Conservation (phyloP, 2,888 invertebrate species). For the Notocelia uddmanniana region DNA sequence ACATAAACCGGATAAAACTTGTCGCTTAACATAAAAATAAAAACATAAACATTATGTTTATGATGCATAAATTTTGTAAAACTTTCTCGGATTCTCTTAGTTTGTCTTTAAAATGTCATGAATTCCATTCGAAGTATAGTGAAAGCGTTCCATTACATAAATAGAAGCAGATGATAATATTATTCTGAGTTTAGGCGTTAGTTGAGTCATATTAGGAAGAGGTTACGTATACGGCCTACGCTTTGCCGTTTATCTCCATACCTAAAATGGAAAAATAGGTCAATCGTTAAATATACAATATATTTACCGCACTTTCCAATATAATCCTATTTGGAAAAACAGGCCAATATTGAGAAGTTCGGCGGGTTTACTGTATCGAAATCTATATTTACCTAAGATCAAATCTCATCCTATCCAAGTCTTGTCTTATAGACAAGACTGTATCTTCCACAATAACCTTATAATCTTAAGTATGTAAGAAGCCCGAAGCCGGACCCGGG, state of each 20-base stretch:
- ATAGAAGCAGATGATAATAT: slow-evolving; percentile 36
- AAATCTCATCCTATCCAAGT: too few species aligned
- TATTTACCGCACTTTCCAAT: slow-evolving; percentile 24
- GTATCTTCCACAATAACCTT: too few species aligned
- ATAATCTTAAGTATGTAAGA: too few species aligned
- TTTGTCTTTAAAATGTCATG: slow-evolving; percentile 54
- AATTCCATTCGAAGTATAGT: slow-evolving; percentile 57
- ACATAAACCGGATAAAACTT: slow-evolving; percentile 25
- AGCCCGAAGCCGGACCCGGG: too few species aligned
- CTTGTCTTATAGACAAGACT: too few species aligned
- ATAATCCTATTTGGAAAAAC: background rate
- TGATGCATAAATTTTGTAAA: slow-evolving; percentile 34
- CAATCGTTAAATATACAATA: background rate
- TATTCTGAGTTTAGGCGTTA: slow-evolving; percentile 8
- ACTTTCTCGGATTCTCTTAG: slow-evolving; percentile 40
- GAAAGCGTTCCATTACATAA: slow-evolving; percentile 55
- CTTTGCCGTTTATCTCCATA: slow-evolving; percentile 5
- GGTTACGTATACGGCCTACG: slow-evolving; percentile 22
- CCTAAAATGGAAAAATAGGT: slow-evolving; percentile 24
- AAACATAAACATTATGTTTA: slow-evolving; percentile 38
- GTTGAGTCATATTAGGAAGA: slow-evolving; percentile 28
- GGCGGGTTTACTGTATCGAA: too few species aligned
- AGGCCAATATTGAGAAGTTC: background rate
- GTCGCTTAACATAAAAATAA: too few species aligned
- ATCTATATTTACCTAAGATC: too few species aligned